Base-by-base conservation (phyloP, 2,113 vertebrate species). In the Gasterosteus nipponicus region DNA sequence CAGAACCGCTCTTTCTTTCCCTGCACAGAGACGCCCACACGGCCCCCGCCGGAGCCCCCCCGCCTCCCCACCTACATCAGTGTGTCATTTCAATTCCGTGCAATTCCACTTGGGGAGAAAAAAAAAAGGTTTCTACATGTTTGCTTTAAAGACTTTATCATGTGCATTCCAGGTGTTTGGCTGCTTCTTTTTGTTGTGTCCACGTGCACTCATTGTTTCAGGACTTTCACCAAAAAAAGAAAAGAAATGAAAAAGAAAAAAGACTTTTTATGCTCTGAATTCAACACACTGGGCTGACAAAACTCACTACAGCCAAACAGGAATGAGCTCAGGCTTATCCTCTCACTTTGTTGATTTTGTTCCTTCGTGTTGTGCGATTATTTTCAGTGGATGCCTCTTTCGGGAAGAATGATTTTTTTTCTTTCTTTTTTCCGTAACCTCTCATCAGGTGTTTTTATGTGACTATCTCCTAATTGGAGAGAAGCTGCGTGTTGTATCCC, bases 311-410 rank as follows among this genome's bases (percentile, higher is more conserved):
- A 83, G 77, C 83, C 84, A 74, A 86, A 83, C 80, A 80, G 69
- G 79, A 90, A 88, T 84, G 83, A 81, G 86, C 87, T 91, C 54
- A 77, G 78, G 56, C 49, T 69, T 75, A 31, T 63, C 64, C 64
- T 44, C 19, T 56, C 44, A 31, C 19, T 59, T 73, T 69, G 31
- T 76, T 63, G 2, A 33, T 83, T 71, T 83, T 74, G 33, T 39
- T 84, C 18, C 63, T 72, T 75, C 63, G 42, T 86, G 57, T 85
- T 47, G 76, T 89, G 78, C 65, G 71, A 84, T 89, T 85, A 85
- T 89, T 87, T 26, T 87, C 86, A 31, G 82, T 86, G 75, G 84
- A 89, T 89, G 89, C 88, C 83, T 90, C 84, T 73, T 63, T 69
- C 54, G 72, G 63, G 9, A 33, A 47, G 38, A 19, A 3, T 76